phyloP scores from a whole-genome alignment of 1,140 invertebrate genomes.

The Triops longicaudatus region DNA sequence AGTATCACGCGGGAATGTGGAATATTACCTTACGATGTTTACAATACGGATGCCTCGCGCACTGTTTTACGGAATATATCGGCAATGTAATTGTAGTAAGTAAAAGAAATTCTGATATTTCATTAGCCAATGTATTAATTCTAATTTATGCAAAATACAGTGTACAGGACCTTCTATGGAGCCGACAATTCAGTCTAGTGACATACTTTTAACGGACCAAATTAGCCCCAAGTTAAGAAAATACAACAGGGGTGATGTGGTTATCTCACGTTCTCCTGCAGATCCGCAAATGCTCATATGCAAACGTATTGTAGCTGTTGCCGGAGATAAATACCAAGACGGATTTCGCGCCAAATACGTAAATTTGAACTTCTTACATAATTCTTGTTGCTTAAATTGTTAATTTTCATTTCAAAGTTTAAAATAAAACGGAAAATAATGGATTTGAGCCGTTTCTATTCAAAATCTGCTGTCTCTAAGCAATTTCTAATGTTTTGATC shows the following conservation, averaged over 20 bases:
- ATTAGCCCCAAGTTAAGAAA: slow-evolving; percentile 53
- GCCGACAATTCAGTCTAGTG: slow-evolving; percentile 69
- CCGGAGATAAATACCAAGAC: slow-evolving; percentile 57
- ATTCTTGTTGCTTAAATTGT: background rate
- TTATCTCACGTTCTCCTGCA: slow-evolving; percentile 67
- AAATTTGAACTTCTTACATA: slow-evolving; percentile 21
- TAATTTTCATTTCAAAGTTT: too few relatives aligned
- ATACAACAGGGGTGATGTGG: slow-evolving; percentile 65
- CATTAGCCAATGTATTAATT: background rate
- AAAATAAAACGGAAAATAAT: too few relatives aligned
- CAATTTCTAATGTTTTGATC: too few relatives aligned
- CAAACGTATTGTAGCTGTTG: slow-evolving; percentile 62
- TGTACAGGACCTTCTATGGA: slow-evolving; percentile 84
- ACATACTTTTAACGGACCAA: slow-evolving; percentile 73
- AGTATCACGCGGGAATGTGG: background rate
- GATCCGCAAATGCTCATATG: slow-evolving; percentile 73
- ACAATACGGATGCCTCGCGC: background rate
- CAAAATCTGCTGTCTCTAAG: too few relatives aligned
- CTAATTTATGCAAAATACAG: slow-evolving; percentile 41
- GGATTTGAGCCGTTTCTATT: too few relatives aligned
- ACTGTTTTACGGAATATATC: background rate
- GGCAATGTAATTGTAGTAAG: background rate
- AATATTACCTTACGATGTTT: background rate
- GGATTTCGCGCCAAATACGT: slow-evolving; percentile 31
- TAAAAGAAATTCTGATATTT: background rate